Percentiles rank a stretch among this genome's conserved stretches.
Evolutionary conservation across 1,140 invertebrate genomes (phyloP).

Genomic region (Tenebrio molitor): DNA sequence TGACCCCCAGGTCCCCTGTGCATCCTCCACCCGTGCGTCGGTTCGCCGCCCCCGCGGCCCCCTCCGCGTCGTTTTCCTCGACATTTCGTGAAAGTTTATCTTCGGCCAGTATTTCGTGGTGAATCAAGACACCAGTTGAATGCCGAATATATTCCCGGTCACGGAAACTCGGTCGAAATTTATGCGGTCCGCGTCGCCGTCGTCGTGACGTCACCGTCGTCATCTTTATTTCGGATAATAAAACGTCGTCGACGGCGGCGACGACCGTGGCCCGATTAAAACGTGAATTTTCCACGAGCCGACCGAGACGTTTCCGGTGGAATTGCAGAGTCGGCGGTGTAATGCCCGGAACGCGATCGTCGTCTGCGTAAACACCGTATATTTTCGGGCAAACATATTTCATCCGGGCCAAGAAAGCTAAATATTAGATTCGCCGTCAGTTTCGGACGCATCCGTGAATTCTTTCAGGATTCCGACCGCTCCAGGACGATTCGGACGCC

Average conservation of each 20-base stretch:
- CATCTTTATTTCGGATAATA: slow-evolving; percentile 9
- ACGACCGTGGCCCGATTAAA: too few species aligned
- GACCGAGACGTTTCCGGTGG: not conserved
- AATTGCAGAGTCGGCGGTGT: not conserved
- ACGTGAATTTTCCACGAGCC: too few species aligned
- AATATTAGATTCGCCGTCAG: slow-evolving; percentile 46
- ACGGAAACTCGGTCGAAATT: slow-evolving; percentile 10
- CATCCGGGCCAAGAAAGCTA: slow-evolving; percentile 38
- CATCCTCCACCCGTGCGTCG: too few species aligned
- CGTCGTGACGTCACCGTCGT: slow-evolving; percentile 5
- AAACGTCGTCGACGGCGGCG: not conserved
- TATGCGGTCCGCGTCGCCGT: slow-evolving; percentile 4
- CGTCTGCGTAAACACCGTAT: slow-evolving; percentile 42
- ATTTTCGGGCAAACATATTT: slow-evolving; percentile 43
- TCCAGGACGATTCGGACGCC: not conserved
- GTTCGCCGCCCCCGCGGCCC: too few species aligned
- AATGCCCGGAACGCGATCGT: slow-evolving; percentile 30
- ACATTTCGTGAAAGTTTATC: slow-evolving; percentile 31
- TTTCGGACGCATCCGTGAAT: slow-evolving; percentile 25
- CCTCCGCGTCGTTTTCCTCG: not conserved
- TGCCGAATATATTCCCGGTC: slow-evolving; percentile 15
- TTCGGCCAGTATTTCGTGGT: slow-evolving; percentile 1
- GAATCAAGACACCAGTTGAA: slow-evolving; percentile 35
- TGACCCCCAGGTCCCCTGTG: too few species aligned
- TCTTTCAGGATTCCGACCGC: slow-evolving; percentile 13